Base-by-base conservation (phyloP, 2,113 vertebrate genomes). In the Trochalopteron elliotii region DNA sequence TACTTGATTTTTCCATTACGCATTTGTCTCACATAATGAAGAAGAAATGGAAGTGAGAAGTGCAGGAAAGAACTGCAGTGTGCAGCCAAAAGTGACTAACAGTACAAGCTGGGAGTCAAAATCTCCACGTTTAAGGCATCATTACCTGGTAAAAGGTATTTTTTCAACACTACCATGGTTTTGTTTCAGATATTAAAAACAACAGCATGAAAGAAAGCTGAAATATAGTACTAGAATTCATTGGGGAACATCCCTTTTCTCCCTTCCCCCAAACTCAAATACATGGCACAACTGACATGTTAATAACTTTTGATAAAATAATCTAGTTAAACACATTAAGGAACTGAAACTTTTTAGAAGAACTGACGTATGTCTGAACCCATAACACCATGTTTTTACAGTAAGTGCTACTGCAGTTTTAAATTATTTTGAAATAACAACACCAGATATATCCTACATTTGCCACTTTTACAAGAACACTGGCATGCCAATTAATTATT, bases 61-160 rank as follows among this genome's bases (percentile, higher is more conserved):
- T 30, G 2, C 19, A 76, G 21, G 15, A 25, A 89, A 67, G 24
- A 83, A 90, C 20, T 18, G 15, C 10, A 31, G 25, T 4, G 5
- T 23, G 23, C 22, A 83, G 35, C 4, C 57, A 68, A 14, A 72
- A 68, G 5, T 50, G 10, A 75, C 39, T 55, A 65, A 59, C 0
- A 0, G 18, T 56, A 74, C 0, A 1, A 65, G 37, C 0, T 61
- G 8, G 11, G 12, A 60, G 21, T 7, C 17, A 71, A 90, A 70
- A 11, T 45, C 13, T 52, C 59, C 42, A 70, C 1, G 31, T 25
- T 53, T 23, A 75, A 42, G 25, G 15, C 4, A 80, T 27, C 7
- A 4, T 24, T 40, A 72, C 13, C 27, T 12, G 12, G 31, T 35
- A 72, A 24, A 72, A 83, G 15, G 3, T 13, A 10, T 8, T 60